Evolutionary conservation across 2,797 vertebrate genomes (phyloP), one percentile per base, ranked within the genome.

Genomic region (Acrossocheilus fasciatus): DNA sequence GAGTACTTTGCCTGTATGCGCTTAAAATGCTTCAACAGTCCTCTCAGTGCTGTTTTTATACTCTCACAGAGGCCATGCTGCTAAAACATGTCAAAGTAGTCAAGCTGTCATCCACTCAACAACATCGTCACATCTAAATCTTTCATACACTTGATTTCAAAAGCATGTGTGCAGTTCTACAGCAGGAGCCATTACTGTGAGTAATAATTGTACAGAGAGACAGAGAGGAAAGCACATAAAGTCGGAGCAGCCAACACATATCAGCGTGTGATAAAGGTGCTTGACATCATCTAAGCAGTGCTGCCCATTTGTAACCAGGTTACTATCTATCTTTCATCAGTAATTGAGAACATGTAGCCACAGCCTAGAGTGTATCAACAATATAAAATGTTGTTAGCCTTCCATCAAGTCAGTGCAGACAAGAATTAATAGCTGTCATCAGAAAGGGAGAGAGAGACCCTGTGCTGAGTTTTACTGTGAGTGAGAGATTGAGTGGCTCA

Each of bases 241-340:
- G 70, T 75, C 11, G 36, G 91, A 92, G 91, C 84, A 84, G 50
- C 91, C 89, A 88, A 89, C 91, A 93, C 91, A 93, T 94, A 93
- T 90, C 91, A 92, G 91, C 82, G 86, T 18, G 93, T 93, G 92
- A 95, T 95, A 93, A 95, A 96, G 91, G 93, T 94, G 92, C 90
- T 92, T 93, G 94, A 94, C 95, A 95, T 95, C 93, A 95, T 95
- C 93, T 94, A 92, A 94, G 93, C 91, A 93, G 92, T 80, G 50
- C 84, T 91, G 91, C 89, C 94, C 92, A 94, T 96, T 96, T 95
- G 94, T 95, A 95, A 95, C 94, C 94, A 93, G 94, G 94, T 95
- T 96, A 96, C 92, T 88, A 93, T 93, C 93, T 95, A 95, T 95
- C 92, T 92, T 86, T 93, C 94, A 92, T 92, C 93, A 91, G 92